Evolutionary conservation across 2,113 vertebrate genomes (phyloP).

Genomic region (Spilogale gracilis): DNA sequence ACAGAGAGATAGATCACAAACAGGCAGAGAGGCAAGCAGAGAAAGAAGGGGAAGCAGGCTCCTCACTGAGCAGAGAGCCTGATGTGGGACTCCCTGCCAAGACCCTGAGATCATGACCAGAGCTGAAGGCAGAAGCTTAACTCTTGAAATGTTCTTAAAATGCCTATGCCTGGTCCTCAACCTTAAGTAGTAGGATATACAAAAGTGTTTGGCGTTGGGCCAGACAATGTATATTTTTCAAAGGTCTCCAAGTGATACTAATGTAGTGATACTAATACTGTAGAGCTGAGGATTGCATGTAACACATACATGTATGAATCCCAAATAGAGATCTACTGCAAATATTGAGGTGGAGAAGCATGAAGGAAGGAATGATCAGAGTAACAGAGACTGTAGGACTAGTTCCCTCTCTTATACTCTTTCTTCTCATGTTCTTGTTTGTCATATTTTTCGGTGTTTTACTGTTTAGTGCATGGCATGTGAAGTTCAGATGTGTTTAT

Average conservation of each 20-base stretch:
- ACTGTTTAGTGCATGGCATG: background rate
- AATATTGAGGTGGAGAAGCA: background rate
- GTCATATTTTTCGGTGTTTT: background rate
- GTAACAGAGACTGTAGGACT: background rate
- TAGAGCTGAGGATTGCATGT: background rate
- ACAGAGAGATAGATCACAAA: no score
- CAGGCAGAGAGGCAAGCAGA: no score
- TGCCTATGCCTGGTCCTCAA: background rate
- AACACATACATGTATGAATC: background rate
- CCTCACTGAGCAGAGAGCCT: no score
- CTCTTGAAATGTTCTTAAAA: background rate
- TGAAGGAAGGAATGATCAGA: background rate
- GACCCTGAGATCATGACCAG: no score
- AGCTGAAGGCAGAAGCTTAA: no score
- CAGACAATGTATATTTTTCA: background rate
- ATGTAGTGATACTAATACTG: background rate
- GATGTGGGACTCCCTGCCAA: no score
- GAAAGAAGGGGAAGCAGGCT: no score
- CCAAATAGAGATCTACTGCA: background rate
- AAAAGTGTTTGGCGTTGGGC: background rate
- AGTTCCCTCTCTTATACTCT: background rate
- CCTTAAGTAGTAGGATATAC: background rate
- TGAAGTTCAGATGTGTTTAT: background rate
- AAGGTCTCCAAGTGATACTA: background rate
- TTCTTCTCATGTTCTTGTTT: background rate